Conservation (phyloP, 1,140 invertebrate genomes). For the Ctenoplectra terminalis region DNA sequence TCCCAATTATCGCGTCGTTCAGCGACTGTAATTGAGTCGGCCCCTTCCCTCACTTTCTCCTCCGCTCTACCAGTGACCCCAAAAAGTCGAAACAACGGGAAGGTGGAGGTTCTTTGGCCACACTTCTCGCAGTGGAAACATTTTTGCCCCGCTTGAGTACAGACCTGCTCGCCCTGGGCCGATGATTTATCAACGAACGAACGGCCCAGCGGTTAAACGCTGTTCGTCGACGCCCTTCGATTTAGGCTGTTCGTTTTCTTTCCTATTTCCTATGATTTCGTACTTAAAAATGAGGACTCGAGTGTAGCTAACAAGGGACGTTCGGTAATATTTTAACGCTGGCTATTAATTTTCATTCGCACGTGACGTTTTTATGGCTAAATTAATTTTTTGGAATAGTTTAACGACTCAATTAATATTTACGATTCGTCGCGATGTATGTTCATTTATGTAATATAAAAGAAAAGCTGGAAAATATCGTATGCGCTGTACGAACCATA, state of each 20-base stretch:
- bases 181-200: slow-evolving; percentile 51
- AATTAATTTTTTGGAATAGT: no score
- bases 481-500: no score
- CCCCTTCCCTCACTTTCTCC: slow-evolving; percentile 47
- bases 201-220: slow-evolving; percentile 20
- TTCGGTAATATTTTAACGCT: no score
- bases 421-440: no score
- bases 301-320: no score
- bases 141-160: slow-evolving; percentile 42
- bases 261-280: not conserved
- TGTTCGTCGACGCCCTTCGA: slow-evolving; percentile 37
- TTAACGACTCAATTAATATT: no score
- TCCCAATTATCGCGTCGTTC: slow-evolving; percentile 80
- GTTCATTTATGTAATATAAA: no score
- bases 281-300: no score
- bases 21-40: slow-evolving; percentile 77
- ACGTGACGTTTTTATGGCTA: no score
- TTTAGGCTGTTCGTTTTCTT: not conserved
- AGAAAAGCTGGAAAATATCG: no score
- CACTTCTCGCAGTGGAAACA: slow-evolving; percentile 33
- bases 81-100: slow-evolving; percentile 70
- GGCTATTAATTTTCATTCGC: no score
- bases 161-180: slow-evolving; percentile 45
- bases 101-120: slow-evolving; percentile 55
- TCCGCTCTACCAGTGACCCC: slow-evolving; percentile 54